Conservation (phyloP, 2,888 invertebrate genomes). For the Hydriomena furcata region DNA sequence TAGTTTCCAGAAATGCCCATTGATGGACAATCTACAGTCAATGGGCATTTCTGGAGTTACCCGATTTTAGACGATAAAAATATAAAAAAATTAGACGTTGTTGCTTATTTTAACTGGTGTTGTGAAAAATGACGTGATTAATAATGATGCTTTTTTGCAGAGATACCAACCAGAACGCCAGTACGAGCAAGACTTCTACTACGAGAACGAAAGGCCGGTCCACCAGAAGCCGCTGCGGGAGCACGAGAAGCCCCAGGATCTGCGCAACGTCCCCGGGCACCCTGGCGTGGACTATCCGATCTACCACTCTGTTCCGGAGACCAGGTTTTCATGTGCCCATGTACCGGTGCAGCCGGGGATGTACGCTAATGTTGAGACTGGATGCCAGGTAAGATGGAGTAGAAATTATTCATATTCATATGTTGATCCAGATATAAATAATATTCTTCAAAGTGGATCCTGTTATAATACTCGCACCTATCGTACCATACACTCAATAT, state of each 20-base stretch:
- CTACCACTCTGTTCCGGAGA: conserved; percentile 90
- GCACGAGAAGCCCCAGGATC: conserved; percentile 88
- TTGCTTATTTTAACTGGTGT: too few relatives aligned
- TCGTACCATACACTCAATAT: too few relatives aligned
- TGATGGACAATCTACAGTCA: too few relatives aligned
- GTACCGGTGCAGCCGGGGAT: conserved; percentile 93
- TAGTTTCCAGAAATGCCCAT: too few relatives aligned
- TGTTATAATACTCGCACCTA: too few relatives aligned
- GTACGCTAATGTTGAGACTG: conserved; percentile 95
- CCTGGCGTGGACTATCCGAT: conserved; percentile 93
- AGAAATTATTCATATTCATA: too few relatives aligned
- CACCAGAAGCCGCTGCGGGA: conserved; percentile 75
- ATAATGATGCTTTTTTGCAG: conserved; percentile 39
- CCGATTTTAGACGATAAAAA: too few relatives aligned
- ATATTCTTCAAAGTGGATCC: too few relatives aligned
- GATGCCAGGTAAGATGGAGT: conserved; percentile 92
- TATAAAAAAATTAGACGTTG: too few relatives aligned
- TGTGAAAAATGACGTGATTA: neutral
- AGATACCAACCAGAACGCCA: conserved; percentile 64
- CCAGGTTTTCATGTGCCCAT: conserved; percentile 90
- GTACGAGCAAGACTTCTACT: conserved; percentile 62
- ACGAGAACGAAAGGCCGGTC: conserved; percentile 62
- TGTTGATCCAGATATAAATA: too few relatives aligned
- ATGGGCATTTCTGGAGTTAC: too few relatives aligned
- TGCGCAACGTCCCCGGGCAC: conserved; percentile 90